phyloP scores from a whole-genome alignment of 2,888 invertebrate species.

The Caradrina clavipalpis region DNA sequence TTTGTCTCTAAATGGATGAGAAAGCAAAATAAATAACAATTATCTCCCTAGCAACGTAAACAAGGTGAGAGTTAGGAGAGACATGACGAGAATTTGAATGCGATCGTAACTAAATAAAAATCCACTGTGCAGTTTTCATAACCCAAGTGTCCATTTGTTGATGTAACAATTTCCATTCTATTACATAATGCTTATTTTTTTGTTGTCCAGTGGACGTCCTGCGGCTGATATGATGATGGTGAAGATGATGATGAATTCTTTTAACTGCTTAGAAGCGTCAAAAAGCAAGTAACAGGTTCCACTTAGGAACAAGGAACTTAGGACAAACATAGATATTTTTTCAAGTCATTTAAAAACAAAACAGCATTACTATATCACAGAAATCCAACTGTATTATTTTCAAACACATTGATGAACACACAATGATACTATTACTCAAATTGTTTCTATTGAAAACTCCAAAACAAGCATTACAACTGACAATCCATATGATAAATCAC shows the following conservation, averaged over 20 bases:
- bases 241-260: too few species aligned
- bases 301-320: too few species aligned
- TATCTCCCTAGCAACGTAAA: slow-evolving; percentile 8
- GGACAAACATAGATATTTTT: too few species aligned
- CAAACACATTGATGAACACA: slow-evolving; percentile 1
- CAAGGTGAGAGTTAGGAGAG: slow-evolving; percentile 14
- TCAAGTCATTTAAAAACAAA: too few species aligned
- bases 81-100: slow-evolving; percentile 14
- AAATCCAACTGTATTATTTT: not conserved
- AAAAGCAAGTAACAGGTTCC: too few species aligned
- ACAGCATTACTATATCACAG: slow-evolving; percentile 1
- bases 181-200: too few species aligned
- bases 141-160: not conserved
- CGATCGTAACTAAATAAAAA: too few species aligned
- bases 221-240: too few species aligned
- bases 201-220: too few species aligned
- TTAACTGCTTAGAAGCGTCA: too few species aligned
- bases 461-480: slow-evolving; percentile 5
- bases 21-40: slow-evolving; percentile 5
- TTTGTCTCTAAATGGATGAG: slow-evolving; percentile 14
- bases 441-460: slow-evolving; percentile 7
- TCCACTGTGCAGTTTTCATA: not conserved
- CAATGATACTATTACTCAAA: slow-evolving; percentile 26
- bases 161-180: not conserved
- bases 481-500: slow-evolving; percentile 18